phyloP scores from a whole-genome alignment of 2,797 vertebrate species.

The Labeo calbasu region DNA sequence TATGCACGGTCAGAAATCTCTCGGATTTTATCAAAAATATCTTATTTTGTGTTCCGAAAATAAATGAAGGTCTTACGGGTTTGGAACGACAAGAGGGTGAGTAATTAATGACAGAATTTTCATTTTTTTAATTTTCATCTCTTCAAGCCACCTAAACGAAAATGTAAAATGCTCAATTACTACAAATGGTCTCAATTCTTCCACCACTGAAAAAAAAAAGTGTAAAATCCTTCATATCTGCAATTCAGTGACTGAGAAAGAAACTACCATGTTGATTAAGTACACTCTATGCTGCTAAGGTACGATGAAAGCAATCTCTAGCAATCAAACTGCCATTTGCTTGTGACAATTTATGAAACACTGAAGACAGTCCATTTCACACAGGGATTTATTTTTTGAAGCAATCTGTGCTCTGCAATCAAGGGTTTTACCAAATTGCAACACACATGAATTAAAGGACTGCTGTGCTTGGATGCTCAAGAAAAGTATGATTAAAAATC shows the following conservation, averaged over 20 bases:
- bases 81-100: no score
- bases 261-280: not conserved
- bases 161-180: not conserved
- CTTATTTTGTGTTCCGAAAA: no score
- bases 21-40: no score
- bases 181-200: not conserved
- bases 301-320: conserved; percentile 7
- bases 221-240: not conserved
- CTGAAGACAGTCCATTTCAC: not conserved
- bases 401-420: conserved; percentile 15
- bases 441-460: not conserved
- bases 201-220: not conserved
- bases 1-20: no score
- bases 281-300: not conserved
- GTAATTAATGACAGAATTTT: no score
- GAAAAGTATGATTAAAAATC: not conserved
- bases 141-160: not conserved
- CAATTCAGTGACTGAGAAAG: not conserved
- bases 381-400: not conserved
- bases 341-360: not conserved
- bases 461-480: not conserved
- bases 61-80: no score
- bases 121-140: no score
- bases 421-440: conserved; percentile 29
- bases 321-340: conserved; percentile 15